Evolutionary conservation across 2,797 vertebrate genomes (phyloP).

Genomic region (Trachurus trachurus): DNA sequence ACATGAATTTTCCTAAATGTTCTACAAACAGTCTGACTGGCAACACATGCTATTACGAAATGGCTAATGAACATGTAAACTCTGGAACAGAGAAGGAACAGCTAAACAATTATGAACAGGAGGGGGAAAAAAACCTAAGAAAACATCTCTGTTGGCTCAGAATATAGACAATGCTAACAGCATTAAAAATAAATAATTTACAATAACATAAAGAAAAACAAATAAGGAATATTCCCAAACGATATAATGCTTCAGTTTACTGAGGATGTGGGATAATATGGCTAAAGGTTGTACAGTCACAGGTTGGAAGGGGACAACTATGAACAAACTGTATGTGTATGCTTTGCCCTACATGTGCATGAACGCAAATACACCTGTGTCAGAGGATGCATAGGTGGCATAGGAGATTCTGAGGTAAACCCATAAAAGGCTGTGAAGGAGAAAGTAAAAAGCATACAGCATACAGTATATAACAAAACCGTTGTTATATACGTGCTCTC

Average conservation of each 20-base stretch:
- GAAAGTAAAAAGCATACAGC: conserved; percentile 41
- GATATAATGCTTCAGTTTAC: conserved; percentile 44
- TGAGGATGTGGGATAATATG: conserved; percentile 35
- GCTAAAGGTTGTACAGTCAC: conserved; percentile 45
- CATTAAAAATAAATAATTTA: conserved; percentile 60
- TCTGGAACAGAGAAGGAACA: conserved; percentile 49
- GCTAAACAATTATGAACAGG: conserved; percentile 42
- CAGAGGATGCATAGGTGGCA: conserved; percentile 68
- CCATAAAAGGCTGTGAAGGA: conserved; percentile 61
- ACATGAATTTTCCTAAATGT: conserved; percentile 32
- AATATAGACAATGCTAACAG: conserved; percentile 36
- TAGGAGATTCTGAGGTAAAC: conserved; percentile 77
- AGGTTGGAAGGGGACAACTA: conserved; percentile 46
- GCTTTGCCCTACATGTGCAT: conserved; percentile 22
- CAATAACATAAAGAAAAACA: conserved; percentile 33
- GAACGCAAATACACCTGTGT: conserved; percentile 49
- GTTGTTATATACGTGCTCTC: conserved; percentile 39
- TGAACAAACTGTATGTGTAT: conserved; percentile 23
- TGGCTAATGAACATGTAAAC: conserved; percentile 61
- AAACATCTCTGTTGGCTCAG: conserved; percentile 57
- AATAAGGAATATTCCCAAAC: conserved; percentile 26
- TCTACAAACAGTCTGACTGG: conserved; percentile 30
- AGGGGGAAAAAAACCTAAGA: conserved; percentile 7
- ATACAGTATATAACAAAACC: conserved; percentile 43
- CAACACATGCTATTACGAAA: conserved; percentile 42